Evolutionary conservation across 37 sponge, comb jelly and placozoan species (phyloP).

Genomic region (Hormiphora californensis): DNA sequence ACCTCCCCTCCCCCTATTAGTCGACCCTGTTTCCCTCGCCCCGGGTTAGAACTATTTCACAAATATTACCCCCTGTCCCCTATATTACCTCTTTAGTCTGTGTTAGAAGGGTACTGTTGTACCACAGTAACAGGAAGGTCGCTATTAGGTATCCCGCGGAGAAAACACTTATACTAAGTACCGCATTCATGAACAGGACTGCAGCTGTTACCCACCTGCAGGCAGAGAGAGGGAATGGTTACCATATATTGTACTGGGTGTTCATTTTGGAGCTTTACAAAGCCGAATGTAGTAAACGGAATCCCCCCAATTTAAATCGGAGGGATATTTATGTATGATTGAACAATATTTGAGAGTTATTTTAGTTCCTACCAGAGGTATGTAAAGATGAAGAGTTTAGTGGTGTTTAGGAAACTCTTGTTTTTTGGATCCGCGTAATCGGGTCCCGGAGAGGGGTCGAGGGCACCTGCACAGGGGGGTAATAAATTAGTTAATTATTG

Average conservation of each 20-base stretch:
- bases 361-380: slow-evolving; percentile 28
- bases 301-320: too few species aligned
- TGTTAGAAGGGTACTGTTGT: not conserved
- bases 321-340: too few species aligned
- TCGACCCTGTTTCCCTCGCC: too few species aligned
- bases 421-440: slow-evolving; percentile 16
- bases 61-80: too few species aligned
- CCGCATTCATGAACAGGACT: slow-evolving; percentile 13
- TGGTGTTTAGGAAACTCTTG: not conserved
- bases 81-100: not conserved
- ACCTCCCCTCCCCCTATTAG: too few species aligned
- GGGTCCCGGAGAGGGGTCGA: slow-evolving; percentile 19
- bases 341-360: not conserved
- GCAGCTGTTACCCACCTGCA: slow-evolving; percentile 43
- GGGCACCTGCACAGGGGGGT: not conserved
- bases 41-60: too few species aligned
- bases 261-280: too few species aligned
- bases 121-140: slow-evolving; percentile 11
- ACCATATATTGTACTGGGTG: not conserved
- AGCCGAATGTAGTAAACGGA: too few species aligned
- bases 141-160: slow-evolving; percentile 1
- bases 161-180: slow-evolving; percentile 8
- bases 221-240: not conserved
- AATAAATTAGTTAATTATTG: too few species aligned
- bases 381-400: slow-evolving; percentile 38